These are phyloP conservation scores for Triops longicaudatus DNA, from an alignment of 1,140 invertebrate species.

Conservation along the genomic window DNA sequence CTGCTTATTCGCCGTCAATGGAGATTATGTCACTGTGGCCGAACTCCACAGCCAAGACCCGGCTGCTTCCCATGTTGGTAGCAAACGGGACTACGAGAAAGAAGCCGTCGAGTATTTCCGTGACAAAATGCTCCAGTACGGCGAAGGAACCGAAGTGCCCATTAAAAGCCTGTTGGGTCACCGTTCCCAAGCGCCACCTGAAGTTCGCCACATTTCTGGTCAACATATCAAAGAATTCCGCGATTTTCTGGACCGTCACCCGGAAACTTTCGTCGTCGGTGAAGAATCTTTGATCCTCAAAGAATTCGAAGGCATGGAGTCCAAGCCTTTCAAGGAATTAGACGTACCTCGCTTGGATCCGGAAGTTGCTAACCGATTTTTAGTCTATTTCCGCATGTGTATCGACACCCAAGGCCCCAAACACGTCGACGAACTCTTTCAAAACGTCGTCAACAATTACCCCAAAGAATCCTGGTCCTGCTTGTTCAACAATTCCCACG, in stretches of 20 bases:
- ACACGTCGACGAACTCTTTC: conserved; percentile 75
- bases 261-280: conserved; percentile 74
- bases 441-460: conserved; percentile 57
- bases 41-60: conserved; percentile 34
- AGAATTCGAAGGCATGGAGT: conserved; percentile 52
- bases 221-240: conserved; percentile 90
- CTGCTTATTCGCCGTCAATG: conserved; percentile 79
- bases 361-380: conserved; percentile 37
- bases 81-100: conserved; percentile 74
- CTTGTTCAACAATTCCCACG: conserved; percentile 76
- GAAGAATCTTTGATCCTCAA: conserved; percentile 73
- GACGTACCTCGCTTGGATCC: conserved; percentile 35
- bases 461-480: conserved; percentile 50
- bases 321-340: conserved; percentile 51
- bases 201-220: conserved; percentile 86
- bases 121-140: conserved; percentile 79
- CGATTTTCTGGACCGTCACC: conserved; percentile 76
- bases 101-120: conserved; percentile 93
- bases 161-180: conserved; percentile 88
- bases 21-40: conserved; percentile 64
- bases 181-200: conserved; percentile 78
- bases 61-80: conserved; percentile 40
- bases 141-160: conserved; percentile 79
- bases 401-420: conserved; percentile 69
- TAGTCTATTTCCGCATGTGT: conserved; percentile 63